Evolutionary conservation across 1,140 invertebrate species (phyloP).

Genomic region (Venustaconcha ellipsiformis): DNA sequence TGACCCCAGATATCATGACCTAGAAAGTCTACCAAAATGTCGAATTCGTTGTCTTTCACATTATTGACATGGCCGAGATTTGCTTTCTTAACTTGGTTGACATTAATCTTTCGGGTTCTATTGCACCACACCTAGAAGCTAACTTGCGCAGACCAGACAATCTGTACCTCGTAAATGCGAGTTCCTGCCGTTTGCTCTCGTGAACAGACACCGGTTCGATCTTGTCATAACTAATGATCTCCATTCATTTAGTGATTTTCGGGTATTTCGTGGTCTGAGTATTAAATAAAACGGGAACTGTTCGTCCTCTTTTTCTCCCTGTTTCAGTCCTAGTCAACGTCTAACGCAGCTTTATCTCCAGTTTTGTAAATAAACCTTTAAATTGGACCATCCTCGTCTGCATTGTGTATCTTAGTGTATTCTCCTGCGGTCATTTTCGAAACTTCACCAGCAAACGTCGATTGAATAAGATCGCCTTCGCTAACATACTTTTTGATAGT

Average conservation of each 20-base stretch:
- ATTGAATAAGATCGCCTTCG: too few species aligned
- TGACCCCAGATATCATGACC: slow-evolving; percentile 35
- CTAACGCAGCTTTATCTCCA: slow-evolving; percentile 15
- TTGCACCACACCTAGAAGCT: slow-evolving; percentile 9
- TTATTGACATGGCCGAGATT: slow-evolving; percentile 25
- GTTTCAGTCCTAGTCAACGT: slow-evolving; percentile 17
- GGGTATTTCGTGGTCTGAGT: not conserved
- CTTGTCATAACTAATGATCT: slow-evolving; percentile 6
- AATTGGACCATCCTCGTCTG: not conserved
- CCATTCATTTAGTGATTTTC: slow-evolving; percentile 7
- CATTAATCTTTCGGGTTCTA: slow-evolving; percentile 32
- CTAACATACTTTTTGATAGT: too few species aligned
- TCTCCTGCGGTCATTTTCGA: too few species aligned
- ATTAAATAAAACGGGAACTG: slow-evolving; percentile 22
- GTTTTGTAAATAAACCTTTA: slow-evolving; percentile 6
- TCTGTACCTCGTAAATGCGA: slow-evolving; percentile 16
- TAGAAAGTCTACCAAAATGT: slow-evolving; percentile 32
- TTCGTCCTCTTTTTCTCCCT: slow-evolving; percentile 25
- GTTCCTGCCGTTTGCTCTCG: slow-evolving; percentile 12
- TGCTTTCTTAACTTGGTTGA: slow-evolving; percentile 60
- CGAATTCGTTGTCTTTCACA: slow-evolving; percentile 38
- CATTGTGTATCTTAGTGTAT: too few species aligned
- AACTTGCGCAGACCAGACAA: slow-evolving; percentile 21
- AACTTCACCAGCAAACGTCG: too few species aligned
- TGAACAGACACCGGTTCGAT: slow-evolving; percentile 28